Evolutionary conservation across 2,797 vertebrate genomes (phyloP).

Genomic region (Labeo calbasu): DNA sequence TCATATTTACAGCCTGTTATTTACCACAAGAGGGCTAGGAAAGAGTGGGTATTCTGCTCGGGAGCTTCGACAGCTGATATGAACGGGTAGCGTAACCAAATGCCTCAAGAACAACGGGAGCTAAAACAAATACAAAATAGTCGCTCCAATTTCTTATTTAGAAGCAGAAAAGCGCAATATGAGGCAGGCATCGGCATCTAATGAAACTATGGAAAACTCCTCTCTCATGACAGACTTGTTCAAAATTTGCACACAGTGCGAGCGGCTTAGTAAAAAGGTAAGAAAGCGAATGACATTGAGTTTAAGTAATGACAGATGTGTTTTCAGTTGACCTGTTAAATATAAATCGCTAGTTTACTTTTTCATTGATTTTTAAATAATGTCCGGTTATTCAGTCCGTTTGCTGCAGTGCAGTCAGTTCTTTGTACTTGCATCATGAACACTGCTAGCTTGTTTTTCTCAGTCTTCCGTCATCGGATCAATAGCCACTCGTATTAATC

Average conservation of each 20-base stretch:
- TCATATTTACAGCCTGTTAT: constrained; percentile 71
- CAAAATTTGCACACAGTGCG: constrained; percentile 82
- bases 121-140: constrained; percentile 56
- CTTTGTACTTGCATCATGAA: constrained; percentile 74
- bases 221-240: constrained; percentile 74
- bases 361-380: constrained; percentile 13
- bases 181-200: constrained; percentile 78
- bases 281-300: constrained; percentile 46
- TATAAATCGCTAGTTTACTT: not conserved
- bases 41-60: constrained; percentile 72
- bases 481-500: not conserved
- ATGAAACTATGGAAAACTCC: constrained; percentile 74
- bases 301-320: not conserved
- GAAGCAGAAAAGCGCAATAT: constrained; percentile 68
- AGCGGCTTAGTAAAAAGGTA: constrained; percentile 82
- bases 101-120: constrained; percentile 75
- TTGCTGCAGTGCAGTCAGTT: constrained; percentile 69
- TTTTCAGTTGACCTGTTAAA: not conserved
- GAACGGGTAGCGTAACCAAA: constrained; percentile 61
- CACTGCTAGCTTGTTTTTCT: constrained; percentile 19
- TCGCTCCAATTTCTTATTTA: constrained; percentile 43
- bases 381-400: not conserved
- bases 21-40: constrained; percentile 68
- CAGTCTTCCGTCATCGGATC: not conserved
- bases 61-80: constrained; percentile 73